Conservation (phyloP, 2,113 vertebrate genomes). For the Glaucidium brasilianum region DNA sequence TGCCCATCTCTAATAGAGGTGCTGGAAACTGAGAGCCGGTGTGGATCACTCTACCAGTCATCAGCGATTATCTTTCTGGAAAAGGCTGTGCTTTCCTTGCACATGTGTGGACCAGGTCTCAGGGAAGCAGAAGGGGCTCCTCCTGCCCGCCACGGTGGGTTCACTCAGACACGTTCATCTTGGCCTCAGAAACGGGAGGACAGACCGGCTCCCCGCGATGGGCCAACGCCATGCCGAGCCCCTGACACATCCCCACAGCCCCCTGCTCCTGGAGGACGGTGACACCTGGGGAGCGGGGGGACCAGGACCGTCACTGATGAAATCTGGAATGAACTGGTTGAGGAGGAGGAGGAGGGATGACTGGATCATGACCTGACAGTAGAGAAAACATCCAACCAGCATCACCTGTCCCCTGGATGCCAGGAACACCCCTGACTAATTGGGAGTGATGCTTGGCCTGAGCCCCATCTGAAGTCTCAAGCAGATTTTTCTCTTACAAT, state of each 20-base stretch:
- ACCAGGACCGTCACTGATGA: fast-evolving
- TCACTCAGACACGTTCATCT: background rate
- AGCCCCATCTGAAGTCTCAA: background rate
- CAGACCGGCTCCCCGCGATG: too few relatives aligned
- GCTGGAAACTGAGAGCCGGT: background rate
- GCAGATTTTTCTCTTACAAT: background rate
- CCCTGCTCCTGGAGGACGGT: background rate
- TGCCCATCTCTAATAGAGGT: background rate
- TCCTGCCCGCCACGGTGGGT: background rate
- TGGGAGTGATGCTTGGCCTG: background rate
- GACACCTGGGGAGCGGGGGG: background rate
- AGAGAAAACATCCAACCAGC: background rate
- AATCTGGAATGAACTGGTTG: background rate
- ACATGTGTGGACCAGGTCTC: fast-evolving
- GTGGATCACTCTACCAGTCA: background rate
- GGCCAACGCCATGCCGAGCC: fast-evolving
- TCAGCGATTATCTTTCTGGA: background rate
- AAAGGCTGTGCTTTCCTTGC: background rate
- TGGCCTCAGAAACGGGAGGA: fast-evolving
- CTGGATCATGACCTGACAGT: background rate
- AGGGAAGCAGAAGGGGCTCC: background rate
- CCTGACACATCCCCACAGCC: background rate
- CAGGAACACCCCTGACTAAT: background rate
- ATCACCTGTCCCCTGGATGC: background rate
- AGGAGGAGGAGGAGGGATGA: background rate